These are phyloP conservation scores for Drosophila diplacantha DNA, from an alignment of 2,888 invertebrate genomes.

Conservation along the genomic window DNA sequence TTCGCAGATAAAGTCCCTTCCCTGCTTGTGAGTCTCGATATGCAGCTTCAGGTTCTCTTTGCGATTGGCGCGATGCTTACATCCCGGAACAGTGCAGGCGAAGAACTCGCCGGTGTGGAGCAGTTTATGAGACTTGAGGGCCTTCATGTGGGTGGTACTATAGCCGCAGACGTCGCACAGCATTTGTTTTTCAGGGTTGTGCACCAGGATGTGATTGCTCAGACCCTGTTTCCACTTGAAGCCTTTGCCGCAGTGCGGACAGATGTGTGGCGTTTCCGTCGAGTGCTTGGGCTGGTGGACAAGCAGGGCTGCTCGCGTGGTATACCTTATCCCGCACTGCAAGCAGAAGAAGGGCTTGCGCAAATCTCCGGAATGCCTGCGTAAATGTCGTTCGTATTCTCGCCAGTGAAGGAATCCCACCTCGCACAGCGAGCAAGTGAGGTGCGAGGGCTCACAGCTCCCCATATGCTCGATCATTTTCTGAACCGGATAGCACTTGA, in stretches of 20 bases:
- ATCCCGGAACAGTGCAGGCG: slow-evolving; percentile 78
- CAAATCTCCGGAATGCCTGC: slow-evolving; percentile 76
- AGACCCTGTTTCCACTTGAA: slow-evolving; percentile 82
- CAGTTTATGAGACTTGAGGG: slow-evolving; percentile 79
- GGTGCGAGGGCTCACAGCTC: slow-evolving; percentile 70
- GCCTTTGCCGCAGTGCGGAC: slow-evolving; percentile 79
- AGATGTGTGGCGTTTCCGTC: slow-evolving; percentile 79
- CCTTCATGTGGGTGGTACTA: slow-evolving; percentile 80
- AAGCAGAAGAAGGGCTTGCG: slow-evolving; percentile 79
- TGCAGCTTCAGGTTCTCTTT: slow-evolving; percentile 80
- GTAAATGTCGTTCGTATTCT: slow-evolving; percentile 77
- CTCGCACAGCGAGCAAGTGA: slow-evolving; percentile 75
- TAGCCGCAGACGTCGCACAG: slow-evolving; percentile 81
- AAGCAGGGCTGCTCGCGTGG: slow-evolving; percentile 78
- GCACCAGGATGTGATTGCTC: slow-evolving; percentile 79
- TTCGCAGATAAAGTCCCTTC: slow-evolving; percentile 80
- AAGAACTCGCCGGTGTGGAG: slow-evolving; percentile 79
- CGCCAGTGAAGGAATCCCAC: slow-evolving; percentile 74
- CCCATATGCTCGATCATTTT: slow-evolving; percentile 76
- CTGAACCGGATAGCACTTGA: slow-evolving; percentile 77
- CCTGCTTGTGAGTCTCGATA: slow-evolving; percentile 79
- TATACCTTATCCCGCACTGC: slow-evolving; percentile 79
- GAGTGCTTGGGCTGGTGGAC: slow-evolving; percentile 80
- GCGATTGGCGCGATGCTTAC: slow-evolving; percentile 78
- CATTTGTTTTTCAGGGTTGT: slow-evolving; percentile 79